phyloP scores from a whole-genome alignment of 2,113 vertebrate species.

The Callaeas wilsoni region DNA sequence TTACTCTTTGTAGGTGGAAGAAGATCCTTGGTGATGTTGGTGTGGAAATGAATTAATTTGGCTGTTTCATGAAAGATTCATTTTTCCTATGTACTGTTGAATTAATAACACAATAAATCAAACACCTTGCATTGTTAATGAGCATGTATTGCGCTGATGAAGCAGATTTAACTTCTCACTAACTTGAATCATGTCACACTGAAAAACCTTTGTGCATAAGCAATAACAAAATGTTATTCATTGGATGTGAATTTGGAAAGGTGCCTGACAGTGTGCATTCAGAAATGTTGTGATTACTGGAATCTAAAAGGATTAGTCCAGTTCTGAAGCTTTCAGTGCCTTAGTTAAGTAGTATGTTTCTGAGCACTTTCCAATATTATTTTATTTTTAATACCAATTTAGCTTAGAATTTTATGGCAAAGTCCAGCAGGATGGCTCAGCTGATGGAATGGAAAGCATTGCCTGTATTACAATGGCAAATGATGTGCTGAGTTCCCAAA shows the following conservation, averaged over 20 bases:
- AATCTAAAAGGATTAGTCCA: not conserved
- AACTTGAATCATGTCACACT: not conserved
- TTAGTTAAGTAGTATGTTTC: not conserved
- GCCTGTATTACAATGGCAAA: not conserved
- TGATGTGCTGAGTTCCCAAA: not conserved
- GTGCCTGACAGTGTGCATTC: not conserved
- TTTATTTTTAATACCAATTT: not conserved
- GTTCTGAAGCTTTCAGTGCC: not conserved
- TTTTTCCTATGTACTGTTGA: not conserved
- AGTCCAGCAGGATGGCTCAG: not conserved
- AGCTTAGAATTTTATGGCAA: not conserved
- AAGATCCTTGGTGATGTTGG: not conserved
- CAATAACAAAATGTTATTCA: not conserved
- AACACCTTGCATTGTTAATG: not conserved
- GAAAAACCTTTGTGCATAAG: not conserved
- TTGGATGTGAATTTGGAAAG: not conserved
- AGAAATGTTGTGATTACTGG: not conserved
- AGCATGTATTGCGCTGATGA: not conserved
- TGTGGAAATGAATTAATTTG: not conserved
- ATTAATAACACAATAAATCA: not conserved
- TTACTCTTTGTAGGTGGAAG: slow-evolving; percentile 25
- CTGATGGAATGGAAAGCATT: not conserved
- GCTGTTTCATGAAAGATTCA: not conserved
- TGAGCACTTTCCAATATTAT: not conserved
- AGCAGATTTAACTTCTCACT: not conserved